These are phyloP conservation scores for Lysandra bellargus DNA, from an alignment of 2,888 invertebrate genomes.

Conservation along the genomic window DNA sequence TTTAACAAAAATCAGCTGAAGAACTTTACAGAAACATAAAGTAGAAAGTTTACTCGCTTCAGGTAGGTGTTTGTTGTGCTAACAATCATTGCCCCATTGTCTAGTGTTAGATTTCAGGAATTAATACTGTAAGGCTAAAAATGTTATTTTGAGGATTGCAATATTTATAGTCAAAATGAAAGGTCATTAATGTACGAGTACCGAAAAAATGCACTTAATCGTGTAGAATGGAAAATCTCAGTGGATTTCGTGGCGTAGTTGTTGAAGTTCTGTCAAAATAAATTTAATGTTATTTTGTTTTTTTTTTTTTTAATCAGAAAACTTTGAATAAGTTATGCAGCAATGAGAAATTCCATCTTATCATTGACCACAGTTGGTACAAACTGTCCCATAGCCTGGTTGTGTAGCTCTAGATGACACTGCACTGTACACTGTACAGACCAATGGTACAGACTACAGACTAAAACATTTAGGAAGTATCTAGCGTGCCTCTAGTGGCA, in stretches of 20 bases:
- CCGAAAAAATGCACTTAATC: not conserved
- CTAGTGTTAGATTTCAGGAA: not conserved
- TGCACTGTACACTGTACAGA: too few relatives aligned
- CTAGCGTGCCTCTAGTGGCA: too few relatives aligned
- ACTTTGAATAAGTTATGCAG: not conserved
- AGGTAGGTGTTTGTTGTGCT: conserved; percentile 16
- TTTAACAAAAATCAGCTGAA: not conserved
- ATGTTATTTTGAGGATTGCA: not conserved
- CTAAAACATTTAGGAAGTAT: too few relatives aligned
- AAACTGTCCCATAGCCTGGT: too few relatives aligned
- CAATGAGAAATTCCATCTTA: not conserved
- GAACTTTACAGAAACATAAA: not conserved
- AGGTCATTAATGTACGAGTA: not conserved
- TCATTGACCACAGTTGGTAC: not conserved
- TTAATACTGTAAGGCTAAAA: not conserved
- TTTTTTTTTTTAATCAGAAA: not conserved
- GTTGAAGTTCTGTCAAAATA: not conserved
- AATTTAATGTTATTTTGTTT: not conserved
- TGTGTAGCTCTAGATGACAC: too few relatives aligned
- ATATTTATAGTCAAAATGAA: not conserved
- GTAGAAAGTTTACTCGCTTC: not conserved
- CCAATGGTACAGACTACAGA: too few relatives aligned
- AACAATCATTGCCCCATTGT: not conserved
- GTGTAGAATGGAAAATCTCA: too few relatives aligned
- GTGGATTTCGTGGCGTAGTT: too few relatives aligned